Base-by-base conservation (phyloP, 2,888 invertebrate genomes). In the Caenorhabditis zanzibari region DNA sequence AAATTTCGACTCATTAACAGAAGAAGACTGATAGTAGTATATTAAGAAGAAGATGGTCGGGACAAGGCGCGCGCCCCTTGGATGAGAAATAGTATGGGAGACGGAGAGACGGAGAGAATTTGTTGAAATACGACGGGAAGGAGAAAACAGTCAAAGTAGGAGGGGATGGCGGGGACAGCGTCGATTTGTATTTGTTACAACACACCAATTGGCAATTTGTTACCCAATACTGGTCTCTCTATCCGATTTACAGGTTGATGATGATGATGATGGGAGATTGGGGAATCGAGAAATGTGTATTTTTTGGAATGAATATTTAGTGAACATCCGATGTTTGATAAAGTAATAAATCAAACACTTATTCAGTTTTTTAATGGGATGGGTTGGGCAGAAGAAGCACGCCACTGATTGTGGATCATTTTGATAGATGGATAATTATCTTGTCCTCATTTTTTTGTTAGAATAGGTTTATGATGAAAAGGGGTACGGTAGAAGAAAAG, bases 181-280 rank as follows among this genome's bases (percentile, higher is more conserved):
- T 26, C 59, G 56, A 59, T 72, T 72, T 72, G 59, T 59, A 73
- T 49, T 73, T 63, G 72, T 72, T 63, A 73, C 73, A 73, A 61
- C 47, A 61, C 47, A 47, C 47, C 47, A 47, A 44, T 16, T 5
- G n/a, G 16, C 24, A 63, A 63, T 72, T 44, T 47, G 61, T 72
- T 66, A 66, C 66, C 49, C 64, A 66, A 66, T 52, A 66, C 66
- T 52, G 49, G 66, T 52, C 49, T 9, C 47, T 52, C 52, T 32
- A 49, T 66, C 52, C 66, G 52, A 52, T 66, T 63, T 63, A 28
- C 44, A 41, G 61, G 41, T 61, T 24, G 41, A 14, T 14, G 2
- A 35, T 19, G 35, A 32, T 6, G 19, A 35, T 7, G 19, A 41
- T 6, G 35, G 24, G 22, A 61, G 22, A 52, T 22, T 1, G 26